These are phyloP conservation scores for Erethizon dorsatum DNA, from an alignment of 2,797 vertebrate species.

Conservation along the genomic window DNA sequence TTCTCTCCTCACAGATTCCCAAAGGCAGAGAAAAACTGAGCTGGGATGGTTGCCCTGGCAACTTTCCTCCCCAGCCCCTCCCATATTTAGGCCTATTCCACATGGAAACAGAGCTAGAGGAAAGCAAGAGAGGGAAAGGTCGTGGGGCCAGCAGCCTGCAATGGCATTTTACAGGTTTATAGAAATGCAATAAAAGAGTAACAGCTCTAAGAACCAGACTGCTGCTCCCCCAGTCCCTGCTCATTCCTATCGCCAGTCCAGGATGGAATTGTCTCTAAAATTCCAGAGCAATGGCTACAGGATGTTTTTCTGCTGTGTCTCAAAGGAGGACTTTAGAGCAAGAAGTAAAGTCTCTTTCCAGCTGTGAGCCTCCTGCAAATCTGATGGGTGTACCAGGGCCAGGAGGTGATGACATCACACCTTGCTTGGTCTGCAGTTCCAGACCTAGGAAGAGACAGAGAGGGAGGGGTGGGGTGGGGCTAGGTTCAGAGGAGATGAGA, in stretches of 20 bases:
- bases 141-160: not conserved
- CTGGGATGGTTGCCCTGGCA: slow-evolving; percentile 49
- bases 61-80: not conserved
- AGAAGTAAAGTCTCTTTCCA: accelerated
- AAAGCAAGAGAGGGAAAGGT: not conserved
- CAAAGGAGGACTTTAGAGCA: not conserved
- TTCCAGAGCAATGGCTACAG: not conserved
- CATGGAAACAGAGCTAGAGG: not conserved
- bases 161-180: not conserved
- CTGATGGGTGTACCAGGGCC: not conserved
- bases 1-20: slow-evolving; percentile 42
- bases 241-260: not conserved
- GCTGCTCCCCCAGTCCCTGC: accelerated
- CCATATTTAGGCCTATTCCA: not conserved
- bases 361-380: not conserved
- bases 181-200: not conserved
- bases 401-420: accelerated
- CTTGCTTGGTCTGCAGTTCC: not conserved
- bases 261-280: not conserved
- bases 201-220: not conserved
- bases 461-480: accelerated
- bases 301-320: not conserved
- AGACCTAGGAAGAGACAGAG: not conserved
- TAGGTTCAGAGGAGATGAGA: not conserved
- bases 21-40: not conserved